phyloP scores from a whole-genome alignment of 1,140 invertebrate genomes.

The Lamellibrachia luymesi region DNA sequence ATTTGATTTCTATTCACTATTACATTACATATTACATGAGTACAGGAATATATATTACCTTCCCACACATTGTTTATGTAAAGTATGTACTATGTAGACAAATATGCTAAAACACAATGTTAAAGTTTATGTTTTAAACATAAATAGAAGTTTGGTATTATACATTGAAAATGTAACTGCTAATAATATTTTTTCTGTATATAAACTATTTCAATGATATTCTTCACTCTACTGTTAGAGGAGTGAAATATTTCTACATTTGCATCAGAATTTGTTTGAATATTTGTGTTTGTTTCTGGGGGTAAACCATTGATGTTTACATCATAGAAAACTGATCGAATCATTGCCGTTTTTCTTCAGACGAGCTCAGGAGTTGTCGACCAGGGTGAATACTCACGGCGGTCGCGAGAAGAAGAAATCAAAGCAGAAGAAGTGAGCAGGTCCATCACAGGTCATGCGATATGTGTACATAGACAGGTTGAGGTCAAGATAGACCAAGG shows the following conservation, averaged over 20 bases:
- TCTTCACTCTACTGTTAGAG: no score
- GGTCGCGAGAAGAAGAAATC: background rate
- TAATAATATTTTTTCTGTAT: no score
- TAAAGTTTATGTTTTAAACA: no score
- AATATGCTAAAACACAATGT: no score
- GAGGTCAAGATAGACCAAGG: background rate
- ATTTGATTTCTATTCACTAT: no score
- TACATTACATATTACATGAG: no score
- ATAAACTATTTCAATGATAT: no score
- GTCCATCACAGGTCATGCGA: background rate
- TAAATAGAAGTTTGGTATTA: no score
- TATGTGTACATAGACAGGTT: background rate
- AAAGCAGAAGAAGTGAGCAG: background rate
- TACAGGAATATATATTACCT: no score
- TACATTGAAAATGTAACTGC: no score
- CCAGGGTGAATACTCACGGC: background rate
- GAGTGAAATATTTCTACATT: background rate
- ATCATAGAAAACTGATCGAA: background rate
- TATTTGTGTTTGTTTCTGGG: background rate
- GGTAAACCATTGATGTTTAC: background rate
- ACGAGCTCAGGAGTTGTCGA: background rate
- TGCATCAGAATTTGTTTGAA: background rate
- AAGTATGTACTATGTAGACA: no score
- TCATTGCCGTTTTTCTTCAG: background rate
- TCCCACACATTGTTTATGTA: no score